These are phyloP conservation scores for Nesometra sesokonis DNA, from an alignment of 35 echinoderm and acorn worm genomes.

Conservation along the genomic window DNA sequence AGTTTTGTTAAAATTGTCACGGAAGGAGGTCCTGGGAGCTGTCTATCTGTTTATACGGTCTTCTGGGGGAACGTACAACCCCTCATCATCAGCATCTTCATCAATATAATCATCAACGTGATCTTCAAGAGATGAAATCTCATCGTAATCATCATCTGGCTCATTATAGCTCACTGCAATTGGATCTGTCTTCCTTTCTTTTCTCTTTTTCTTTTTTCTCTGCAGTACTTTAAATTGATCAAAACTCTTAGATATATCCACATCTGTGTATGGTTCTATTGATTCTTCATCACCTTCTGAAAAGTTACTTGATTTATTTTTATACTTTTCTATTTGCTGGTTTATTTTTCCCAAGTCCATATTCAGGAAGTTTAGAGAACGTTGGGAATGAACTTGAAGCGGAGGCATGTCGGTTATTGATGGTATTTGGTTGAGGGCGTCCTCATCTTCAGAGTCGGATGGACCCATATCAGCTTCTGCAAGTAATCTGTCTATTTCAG, in stretches of 20 bases:
- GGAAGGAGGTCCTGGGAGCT: too few species aligned
- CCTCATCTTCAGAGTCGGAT: background rate
- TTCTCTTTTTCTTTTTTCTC: background rate
- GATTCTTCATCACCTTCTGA: too few species aligned
- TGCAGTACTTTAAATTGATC: background rate
- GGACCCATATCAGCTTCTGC: constrained; percentile 54
- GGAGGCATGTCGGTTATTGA: background rate
- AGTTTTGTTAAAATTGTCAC: too few species aligned
- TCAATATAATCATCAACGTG: background rate
- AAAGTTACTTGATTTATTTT: background rate
- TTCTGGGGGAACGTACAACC: background rate
- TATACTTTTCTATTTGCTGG: background rate
- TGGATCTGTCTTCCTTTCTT: background rate
- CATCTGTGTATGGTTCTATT: background rate
- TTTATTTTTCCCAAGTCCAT: background rate
- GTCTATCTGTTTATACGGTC: background rate
- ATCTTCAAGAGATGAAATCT: background rate
- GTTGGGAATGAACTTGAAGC: background rate
- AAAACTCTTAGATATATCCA: background rate
- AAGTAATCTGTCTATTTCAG: constrained; percentile 58
- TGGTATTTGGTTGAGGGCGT: background rate
- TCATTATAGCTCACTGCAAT: background rate
- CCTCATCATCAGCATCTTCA: background rate
- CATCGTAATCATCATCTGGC: background rate
- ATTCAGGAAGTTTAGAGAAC: background rate